Evolutionary conservation across 2,797 vertebrate genomes (phyloP).

Genomic region (Jordanella pulchra): DNA sequence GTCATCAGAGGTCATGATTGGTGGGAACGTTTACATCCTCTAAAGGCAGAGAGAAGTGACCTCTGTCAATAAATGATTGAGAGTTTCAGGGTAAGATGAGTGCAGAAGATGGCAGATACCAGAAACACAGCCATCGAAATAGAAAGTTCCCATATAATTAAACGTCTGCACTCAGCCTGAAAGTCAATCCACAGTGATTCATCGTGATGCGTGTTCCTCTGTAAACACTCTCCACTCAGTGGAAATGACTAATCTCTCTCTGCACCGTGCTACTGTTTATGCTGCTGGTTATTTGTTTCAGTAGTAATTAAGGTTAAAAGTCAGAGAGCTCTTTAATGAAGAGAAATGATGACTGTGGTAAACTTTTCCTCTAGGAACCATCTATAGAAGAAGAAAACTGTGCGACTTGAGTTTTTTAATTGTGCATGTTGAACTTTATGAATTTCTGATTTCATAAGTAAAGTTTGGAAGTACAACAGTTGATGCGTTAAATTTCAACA

Average conservation of each 20-base stretch:
- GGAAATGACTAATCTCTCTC: constrained; percentile 24
- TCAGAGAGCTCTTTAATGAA: constrained; percentile 12
- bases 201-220: constrained; percentile 28
- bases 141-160: constrained; percentile 64
- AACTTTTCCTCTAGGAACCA: too few species aligned
- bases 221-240: constrained; percentile 23
- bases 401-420: neutral
- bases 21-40: neutral
- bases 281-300: constrained; percentile 24
- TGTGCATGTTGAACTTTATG: neutral
- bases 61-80: constrained; percentile 3
- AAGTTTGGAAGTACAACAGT: neutral
- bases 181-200: constrained; percentile 28
- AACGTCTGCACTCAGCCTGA: constrained; percentile 41
- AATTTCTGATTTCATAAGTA: neutral
- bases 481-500: neutral
- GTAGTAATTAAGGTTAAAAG: constrained; percentile 18
- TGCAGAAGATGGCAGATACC: constrained; percentile 16
- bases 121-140: constrained; percentile 39
- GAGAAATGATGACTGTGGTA: neutral
- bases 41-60: neutral
- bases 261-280: neutral
- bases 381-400: neutral
- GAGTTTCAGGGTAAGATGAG: constrained; percentile 3
- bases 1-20: neutral